phyloP scores from a whole-genome alignment of 2,888 invertebrate genomes.

The Ptychoptera albimana region DNA sequence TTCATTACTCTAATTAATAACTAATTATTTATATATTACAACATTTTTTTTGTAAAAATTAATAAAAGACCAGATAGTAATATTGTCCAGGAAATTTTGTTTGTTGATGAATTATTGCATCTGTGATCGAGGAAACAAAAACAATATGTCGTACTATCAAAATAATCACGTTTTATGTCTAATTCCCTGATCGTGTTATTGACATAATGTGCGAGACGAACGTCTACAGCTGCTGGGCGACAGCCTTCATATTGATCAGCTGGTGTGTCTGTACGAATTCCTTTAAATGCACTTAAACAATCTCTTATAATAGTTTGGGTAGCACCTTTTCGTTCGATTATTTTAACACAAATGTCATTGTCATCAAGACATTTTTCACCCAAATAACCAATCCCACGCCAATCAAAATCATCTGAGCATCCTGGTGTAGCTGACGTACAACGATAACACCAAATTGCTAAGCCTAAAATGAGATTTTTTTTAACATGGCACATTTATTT shows the following conservation, averaged over 20 bases:
- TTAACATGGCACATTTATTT: background rate
- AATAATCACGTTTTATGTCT: constrained; percentile 69
- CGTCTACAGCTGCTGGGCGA: constrained; percentile 60
- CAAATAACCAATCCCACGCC: constrained; percentile 55
- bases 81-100: background rate
- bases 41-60: background rate
- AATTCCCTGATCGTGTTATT: constrained; percentile 73
- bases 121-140: constrained; percentile 84
- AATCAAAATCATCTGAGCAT: constrained; percentile 70
- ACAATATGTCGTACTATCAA: constrained; percentile 68
- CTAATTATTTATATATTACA: background rate
- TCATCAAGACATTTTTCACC: constrained; percentile 68
- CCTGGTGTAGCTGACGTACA: constrained; percentile 83
- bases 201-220: constrained; percentile 69
- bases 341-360: constrained; percentile 78
- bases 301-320: constrained; percentile 67
- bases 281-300: constrained; percentile 64
- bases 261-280: constrained; percentile 71
- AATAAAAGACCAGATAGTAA: background rate
- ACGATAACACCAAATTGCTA: constrained; percentile 70
- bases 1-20: background rate
- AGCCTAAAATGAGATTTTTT: constrained; percentile 27
- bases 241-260: constrained; percentile 88
- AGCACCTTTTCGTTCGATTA: constrained; percentile 72
- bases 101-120: constrained; percentile 43